Evolutionary conservation across 1,140 invertebrate genomes (phyloP), one percentile per base, ranked within the genome.

Genomic region (Acromyrmex echinatior): DNA sequence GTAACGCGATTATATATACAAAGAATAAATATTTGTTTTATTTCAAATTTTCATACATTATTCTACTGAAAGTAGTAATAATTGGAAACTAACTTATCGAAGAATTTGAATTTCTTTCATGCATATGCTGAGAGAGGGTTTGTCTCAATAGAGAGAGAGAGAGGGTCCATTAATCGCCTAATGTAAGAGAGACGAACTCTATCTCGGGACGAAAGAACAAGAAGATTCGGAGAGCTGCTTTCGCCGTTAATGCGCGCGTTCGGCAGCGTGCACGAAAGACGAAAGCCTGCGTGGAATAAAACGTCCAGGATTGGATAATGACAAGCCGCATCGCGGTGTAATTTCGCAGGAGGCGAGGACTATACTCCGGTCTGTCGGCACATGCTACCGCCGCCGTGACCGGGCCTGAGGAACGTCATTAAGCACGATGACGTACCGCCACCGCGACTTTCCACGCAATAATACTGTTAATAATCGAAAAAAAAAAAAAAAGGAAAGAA

Each of bases 261-360:
- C 49, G 58, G 39, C 82, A 25, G 28, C 60, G 16, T 21, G 39
- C 49, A 62, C 65, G 86, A 39, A 68, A 49, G 51, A 62, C 65
- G 86, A 39, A 68, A 49, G 51, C 16, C 51, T n/a, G 74, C 25
- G 35, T 58, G 39, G 73, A 71, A 63, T 86, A 88, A 87, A 88
- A 88, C 56, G 65, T 56, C 14, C 74, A 35, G 74, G 87, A 88
- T 88, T 88, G 87, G 82, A 88, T 88, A 88, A 87, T 87, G 81
- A 87, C 68, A 77, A 86, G 86, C 66, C 86, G 80, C 53, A 56
- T 65, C 71, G 86, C 63, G 62, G 63, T 68, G 71, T 85, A 87
- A 87, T 87, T 87, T 87, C 53, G 49, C 81, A 85, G 81, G 45
- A 87, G 81, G 39, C 74, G 71, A 86, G 39, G 62, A 71, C 56